Conservation (phyloP, 2,797 vertebrate species). For the Sphenopsis melanotis region DNA sequence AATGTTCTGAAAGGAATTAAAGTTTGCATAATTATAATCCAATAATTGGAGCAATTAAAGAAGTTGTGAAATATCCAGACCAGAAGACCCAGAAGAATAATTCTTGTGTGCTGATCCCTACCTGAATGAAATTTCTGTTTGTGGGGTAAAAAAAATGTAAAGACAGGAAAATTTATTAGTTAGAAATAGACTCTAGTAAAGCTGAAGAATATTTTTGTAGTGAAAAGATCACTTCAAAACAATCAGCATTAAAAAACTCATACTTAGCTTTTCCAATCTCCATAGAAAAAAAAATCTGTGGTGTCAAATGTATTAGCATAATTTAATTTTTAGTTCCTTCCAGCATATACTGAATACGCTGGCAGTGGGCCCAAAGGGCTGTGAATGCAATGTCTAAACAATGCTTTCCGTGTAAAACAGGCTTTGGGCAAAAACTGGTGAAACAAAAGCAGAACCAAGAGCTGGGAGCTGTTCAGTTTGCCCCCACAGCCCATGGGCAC, state of each 20-base stretch:
- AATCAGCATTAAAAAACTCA: not conserved
- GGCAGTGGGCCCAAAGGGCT: not conserved
- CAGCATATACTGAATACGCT: not conserved
- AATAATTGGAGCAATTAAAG: slow-evolving; percentile 12
- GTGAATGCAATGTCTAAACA: not conserved
- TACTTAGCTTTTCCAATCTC: not conserved
- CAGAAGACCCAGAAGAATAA: not conserved
- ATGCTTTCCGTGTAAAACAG: not conserved
- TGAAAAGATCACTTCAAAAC: not conserved
- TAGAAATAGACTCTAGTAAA: not conserved
- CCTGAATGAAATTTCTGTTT: not conserved
- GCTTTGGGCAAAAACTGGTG: not conserved
- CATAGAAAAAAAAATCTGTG: not conserved
- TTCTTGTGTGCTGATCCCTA: not conserved
- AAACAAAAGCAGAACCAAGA: not conserved
- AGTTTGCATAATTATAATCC: not conserved
- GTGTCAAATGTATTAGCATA: not conserved
- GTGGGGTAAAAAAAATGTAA: not conserved
- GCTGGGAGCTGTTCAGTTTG: not conserved
- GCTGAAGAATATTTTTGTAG: not conserved
- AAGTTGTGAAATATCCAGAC: not conserved
- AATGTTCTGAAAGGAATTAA: not conserved
- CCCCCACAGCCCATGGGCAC: not conserved
- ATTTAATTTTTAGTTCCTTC: not conserved
- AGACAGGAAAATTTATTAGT: not conserved